A percentile compares a stretch with the other conserved stretches of the same genome.
These are phyloP conservation scores for Pristionchus japonicus DNA, from an alignment of 2,888 invertebrate species.

Conservation along the genomic window DNA sequence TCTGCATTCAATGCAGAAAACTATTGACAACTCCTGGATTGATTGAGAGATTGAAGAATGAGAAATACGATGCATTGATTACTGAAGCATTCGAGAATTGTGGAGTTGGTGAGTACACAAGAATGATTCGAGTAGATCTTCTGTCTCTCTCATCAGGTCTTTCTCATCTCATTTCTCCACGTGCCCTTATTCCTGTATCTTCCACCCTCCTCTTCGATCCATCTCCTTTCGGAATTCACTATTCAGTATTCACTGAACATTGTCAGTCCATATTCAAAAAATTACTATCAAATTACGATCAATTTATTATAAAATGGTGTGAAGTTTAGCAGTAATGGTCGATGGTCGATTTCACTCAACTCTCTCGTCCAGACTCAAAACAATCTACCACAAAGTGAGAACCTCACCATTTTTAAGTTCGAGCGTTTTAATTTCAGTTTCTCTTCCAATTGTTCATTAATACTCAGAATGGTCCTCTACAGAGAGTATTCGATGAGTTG, in stretches of 20 bases:
- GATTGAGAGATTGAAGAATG: background rate
- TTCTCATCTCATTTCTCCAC: background rate
- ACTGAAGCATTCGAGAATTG: background rate
- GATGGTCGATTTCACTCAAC: conserved; percentile 25
- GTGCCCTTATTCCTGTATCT: background rate
- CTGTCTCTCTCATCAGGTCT: background rate
- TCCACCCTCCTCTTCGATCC: background rate
- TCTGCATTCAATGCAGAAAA: background rate
- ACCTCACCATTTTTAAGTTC: background rate
- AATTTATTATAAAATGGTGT: too few relatives aligned
- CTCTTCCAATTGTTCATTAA: background rate
- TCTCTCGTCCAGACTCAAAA: background rate
- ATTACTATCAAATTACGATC: too few relatives aligned
- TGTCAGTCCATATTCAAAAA: background rate
- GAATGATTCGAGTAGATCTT: background rate
- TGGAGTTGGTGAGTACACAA: background rate
- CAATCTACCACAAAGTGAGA: background rate
- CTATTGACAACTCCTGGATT: background rate
- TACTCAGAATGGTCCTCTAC: background rate
- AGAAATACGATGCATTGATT: background rate
- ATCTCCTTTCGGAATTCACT: background rate
- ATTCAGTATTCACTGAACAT: background rate
- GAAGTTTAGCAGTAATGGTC: background rate
- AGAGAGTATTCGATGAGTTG: conserved; percentile 10
- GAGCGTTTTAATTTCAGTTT: background rate